phyloP scores from a whole-genome alignment of 2,113 vertebrate genomes.

The Mellivora capensis region DNA sequence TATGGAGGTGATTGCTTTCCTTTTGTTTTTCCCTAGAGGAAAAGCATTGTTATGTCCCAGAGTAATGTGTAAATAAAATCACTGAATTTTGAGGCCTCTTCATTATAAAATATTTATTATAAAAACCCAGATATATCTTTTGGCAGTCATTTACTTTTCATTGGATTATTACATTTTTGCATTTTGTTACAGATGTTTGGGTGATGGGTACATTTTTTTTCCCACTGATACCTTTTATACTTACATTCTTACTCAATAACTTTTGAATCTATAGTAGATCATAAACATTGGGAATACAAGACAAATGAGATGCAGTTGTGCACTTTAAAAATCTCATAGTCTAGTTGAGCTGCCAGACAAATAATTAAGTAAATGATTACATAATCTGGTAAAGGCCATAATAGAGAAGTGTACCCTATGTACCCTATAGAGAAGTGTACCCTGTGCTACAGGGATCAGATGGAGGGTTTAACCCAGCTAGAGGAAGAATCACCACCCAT shows the following conservation, averaged over 20 bases:
- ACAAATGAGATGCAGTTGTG: not conserved
- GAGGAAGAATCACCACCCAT: not conserved
- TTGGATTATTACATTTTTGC: not conserved
- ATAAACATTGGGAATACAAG: not conserved
- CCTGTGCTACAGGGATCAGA: not conserved
- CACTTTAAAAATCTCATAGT: not conserved
- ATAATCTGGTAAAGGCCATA: not conserved
- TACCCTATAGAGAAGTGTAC: no score
- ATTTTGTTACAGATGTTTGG: not conserved
- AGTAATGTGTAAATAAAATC: not conserved
- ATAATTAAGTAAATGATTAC: not conserved
- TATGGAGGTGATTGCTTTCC: not conserved
- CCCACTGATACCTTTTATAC: not conserved
- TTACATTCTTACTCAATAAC: not conserved
- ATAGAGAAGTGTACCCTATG: not conserved
- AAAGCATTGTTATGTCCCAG: not conserved
- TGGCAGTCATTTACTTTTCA: not conserved
- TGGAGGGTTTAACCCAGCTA: not conserved
- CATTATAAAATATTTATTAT: not conserved
- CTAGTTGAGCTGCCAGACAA: not conserved
- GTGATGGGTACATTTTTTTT: not conserved
- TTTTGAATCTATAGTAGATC: not conserved
- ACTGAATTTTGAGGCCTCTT: not conserved
- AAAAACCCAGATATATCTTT: not conserved
- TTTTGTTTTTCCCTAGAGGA: not conserved